Conservation (phyloP, 2,888 invertebrate genomes). For the Homarus gammarus region DNA sequence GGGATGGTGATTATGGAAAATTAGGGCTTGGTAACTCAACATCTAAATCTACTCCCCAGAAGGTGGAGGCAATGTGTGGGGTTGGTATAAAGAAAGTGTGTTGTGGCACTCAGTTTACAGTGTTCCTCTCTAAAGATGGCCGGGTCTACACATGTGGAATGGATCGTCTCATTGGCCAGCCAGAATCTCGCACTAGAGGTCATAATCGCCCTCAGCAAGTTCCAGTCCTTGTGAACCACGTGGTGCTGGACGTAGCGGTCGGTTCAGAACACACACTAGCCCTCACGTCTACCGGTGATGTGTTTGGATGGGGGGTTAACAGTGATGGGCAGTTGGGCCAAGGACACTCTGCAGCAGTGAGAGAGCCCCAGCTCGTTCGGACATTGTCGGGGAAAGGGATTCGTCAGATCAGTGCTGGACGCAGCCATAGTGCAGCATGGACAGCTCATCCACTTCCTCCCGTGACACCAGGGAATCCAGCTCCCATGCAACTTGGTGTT, state of each 20-base stretch:
- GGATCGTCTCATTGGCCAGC: conserved; percentile 83
- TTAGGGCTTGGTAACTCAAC: conserved; percentile 79
- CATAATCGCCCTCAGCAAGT: conserved; percentile 82
- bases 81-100: conserved; percentile 83
- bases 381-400: conserved; percentile 82
- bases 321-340: conserved; percentile 84
- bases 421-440: conserved; percentile 85
- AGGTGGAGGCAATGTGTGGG: conserved; percentile 82
- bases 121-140: conserved; percentile 83
- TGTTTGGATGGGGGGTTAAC: conserved; percentile 85
- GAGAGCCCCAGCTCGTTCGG: conserved; percentile 82
- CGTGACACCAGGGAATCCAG: conserved; percentile 81
- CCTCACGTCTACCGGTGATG: conserved; percentile 82
- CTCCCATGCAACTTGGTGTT: conserved; percentile 81
- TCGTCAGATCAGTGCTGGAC: conserved; percentile 82
- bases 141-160: conserved; percentile 83
- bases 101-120: conserved; percentile 84
- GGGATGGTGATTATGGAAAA: conserved; percentile 85
- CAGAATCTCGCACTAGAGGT: conserved; percentile 80
- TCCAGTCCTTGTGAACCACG: conserved; percentile 80
- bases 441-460: conserved; percentile 81
- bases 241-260: conserved; percentile 83
- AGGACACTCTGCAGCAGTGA: conserved; percentile 82
- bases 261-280: conserved; percentile 84
- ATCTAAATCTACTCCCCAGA: conserved; percentile 79